These are phyloP conservation scores for Caenorhabditis imperialis DNA, from an alignment of 2,888 invertebrate genomes.

Conservation along the genomic window DNA sequence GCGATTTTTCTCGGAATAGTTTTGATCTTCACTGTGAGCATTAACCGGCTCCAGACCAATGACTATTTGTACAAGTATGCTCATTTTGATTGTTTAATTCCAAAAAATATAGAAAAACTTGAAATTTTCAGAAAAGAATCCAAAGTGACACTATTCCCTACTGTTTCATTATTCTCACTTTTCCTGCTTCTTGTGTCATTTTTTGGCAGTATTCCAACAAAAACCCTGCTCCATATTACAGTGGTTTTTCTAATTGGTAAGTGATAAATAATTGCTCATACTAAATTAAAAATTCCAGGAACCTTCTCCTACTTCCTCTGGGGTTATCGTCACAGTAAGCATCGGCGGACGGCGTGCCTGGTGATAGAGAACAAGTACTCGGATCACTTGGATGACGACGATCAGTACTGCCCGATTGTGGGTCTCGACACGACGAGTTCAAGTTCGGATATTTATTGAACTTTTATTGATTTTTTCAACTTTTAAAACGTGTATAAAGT, in stretches of 20 bases:
- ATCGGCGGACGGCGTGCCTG: constrained; percentile 33
- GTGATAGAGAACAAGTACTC: constrained; percentile 43
- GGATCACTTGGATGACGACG: constrained; percentile 13
- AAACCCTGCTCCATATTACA: constrained; percentile 19
- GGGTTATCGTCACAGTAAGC: constrained; percentile 40
- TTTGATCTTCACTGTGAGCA: constrained; percentile 16
- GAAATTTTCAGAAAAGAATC: constrained; percentile 46
- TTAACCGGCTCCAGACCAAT: constrained; percentile 42
- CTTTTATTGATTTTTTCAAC: background rate
- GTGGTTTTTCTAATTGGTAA: constrained; percentile 12
- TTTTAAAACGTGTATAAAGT: too few species aligned
- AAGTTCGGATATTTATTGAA: constrained; percentile 20
- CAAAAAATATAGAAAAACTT: background rate
- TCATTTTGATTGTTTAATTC: background rate
- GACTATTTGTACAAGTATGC: constrained; percentile 50
- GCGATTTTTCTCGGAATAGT: constrained; percentile 8
- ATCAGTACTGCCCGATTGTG: constrained; percentile 50
- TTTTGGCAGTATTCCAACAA: constrained; percentile 22
- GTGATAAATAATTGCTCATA: too few species aligned
- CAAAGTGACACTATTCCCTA: constrained; percentile 47
- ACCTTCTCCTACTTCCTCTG: constrained; percentile 26
- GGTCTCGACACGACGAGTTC: constrained; percentile 41
- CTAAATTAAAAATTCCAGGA: constrained; percentile 19
- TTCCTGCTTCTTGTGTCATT: constrained; percentile 30
- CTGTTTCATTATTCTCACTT: constrained; percentile 31